phyloP scores from a whole-genome alignment of 2,888 invertebrate species.

The Chouioia cunea region DNA sequence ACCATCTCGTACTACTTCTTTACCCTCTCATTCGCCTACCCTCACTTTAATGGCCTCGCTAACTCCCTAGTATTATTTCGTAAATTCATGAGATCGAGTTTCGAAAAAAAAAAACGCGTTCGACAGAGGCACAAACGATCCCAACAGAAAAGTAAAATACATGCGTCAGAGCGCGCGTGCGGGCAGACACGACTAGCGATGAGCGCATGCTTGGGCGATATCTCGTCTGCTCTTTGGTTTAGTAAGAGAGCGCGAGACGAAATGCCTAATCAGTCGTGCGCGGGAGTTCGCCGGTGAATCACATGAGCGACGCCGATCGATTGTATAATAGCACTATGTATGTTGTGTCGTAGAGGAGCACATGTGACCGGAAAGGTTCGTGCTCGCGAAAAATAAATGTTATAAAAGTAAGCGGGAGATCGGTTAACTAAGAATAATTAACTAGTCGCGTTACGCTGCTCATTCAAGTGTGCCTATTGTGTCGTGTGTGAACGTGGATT shows the following conservation, averaged over 20 bases:
- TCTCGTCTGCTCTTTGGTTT: neutral
- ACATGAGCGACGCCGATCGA: constrained; percentile 20
- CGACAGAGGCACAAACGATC: too few species aligned
- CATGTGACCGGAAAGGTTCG: constrained; percentile 21
- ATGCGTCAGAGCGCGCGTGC: neutral
- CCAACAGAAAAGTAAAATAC: too few species aligned
- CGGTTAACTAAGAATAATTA: neutral
- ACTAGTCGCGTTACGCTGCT: too few species aligned
- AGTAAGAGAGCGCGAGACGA: neutral
- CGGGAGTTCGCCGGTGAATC: constrained; percentile 38
- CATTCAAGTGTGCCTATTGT: too few species aligned
- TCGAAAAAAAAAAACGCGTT: constrained; percentile 16
- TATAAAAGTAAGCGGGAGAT: neutral
- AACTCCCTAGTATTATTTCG: neutral
- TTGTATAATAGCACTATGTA: constrained; percentile 8
- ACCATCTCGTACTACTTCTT: neutral
- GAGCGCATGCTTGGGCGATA: constrained; percentile 25
- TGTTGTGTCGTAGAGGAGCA: neutral
- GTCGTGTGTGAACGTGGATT: neutral
- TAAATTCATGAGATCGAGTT: constrained; percentile 1
- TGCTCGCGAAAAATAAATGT: neutral
- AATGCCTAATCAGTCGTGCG: constrained; percentile 33
- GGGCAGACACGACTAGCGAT: too few species aligned
- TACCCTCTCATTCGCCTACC: constrained; percentile 1
- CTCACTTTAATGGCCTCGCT: constrained; percentile 24